Conservation (phyloP, 2,797 vertebrate species). For the Rhabdomys pumilio region DNA sequence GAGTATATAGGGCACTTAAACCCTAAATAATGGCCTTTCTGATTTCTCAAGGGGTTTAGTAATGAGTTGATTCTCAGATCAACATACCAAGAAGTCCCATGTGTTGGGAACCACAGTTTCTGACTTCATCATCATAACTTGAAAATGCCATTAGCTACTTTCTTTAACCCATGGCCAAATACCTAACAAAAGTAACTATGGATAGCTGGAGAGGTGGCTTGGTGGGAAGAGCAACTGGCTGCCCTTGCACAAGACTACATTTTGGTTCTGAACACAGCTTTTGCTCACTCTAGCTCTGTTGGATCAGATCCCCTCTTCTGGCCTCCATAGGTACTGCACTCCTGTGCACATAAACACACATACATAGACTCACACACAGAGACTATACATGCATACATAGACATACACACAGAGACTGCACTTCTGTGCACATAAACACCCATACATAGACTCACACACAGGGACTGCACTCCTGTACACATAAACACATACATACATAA, state of each 20-base stretch:
- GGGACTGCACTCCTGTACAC: not conserved
- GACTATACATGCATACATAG: not conserved
- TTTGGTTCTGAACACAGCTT: not conserved
- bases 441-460: not conserved
- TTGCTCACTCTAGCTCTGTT: not conserved
- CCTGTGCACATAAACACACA: not conserved
- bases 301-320: not conserved
- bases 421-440: not conserved
- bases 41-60: conserved; percentile 45
- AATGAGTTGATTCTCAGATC: not conserved
- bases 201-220: not conserved
- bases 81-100: not conserved
- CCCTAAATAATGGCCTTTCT: not conserved
- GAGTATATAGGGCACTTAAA: not conserved
- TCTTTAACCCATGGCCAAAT: not conserved
- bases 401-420: not conserved
- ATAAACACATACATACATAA: not conserved
- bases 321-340: not conserved
- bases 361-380: not conserved
- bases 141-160: not conserved
- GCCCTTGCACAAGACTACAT: not conserved
- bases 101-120: not conserved
- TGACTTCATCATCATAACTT: conserved; percentile 31
- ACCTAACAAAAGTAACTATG: not conserved
- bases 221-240: no score